Conservation (phyloP, 2,797 vertebrate genomes). For the Catostomus latipinnis region DNA sequence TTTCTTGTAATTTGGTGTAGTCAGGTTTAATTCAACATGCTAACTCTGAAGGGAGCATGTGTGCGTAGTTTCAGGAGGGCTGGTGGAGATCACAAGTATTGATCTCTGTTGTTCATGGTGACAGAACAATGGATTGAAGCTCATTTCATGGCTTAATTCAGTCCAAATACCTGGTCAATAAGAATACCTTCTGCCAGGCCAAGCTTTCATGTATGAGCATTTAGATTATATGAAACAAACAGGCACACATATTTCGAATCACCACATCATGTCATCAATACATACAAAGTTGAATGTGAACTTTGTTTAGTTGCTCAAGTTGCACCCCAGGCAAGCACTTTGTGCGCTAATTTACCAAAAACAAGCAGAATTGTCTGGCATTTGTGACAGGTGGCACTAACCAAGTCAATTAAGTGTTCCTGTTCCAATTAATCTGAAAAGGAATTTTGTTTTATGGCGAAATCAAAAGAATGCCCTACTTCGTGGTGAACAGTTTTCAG, state of each 20-base stretch:
- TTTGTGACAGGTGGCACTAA: constrained; percentile 9
- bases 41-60: constrained; percentile 21
- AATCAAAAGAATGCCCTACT: neutral
- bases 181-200: constrained; percentile 52
- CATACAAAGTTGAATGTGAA: neutral
- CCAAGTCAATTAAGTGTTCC: neutral
- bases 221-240: constrained; percentile 43
- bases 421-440: neutral
- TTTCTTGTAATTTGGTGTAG: neutral
- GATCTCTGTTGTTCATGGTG: constrained; percentile 57
- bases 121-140: constrained; percentile 59
- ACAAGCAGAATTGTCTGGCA: neutral
- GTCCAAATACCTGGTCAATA: constrained; percentile 59
- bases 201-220: constrained; percentile 48
- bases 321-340: too few species aligned
- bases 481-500: too few species aligned
- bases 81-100: constrained; percentile 56
- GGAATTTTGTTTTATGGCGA: neutral
- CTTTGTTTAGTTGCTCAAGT: too few species aligned
- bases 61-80: constrained; percentile 33
- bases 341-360: neutral
- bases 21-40: neutral
- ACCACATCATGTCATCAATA: neutral
- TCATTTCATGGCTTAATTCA: constrained; percentile 61
- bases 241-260: neutral